Base-by-base conservation (phyloP, 2,113 vertebrate genomes). In the Morone chrysops region DNA sequence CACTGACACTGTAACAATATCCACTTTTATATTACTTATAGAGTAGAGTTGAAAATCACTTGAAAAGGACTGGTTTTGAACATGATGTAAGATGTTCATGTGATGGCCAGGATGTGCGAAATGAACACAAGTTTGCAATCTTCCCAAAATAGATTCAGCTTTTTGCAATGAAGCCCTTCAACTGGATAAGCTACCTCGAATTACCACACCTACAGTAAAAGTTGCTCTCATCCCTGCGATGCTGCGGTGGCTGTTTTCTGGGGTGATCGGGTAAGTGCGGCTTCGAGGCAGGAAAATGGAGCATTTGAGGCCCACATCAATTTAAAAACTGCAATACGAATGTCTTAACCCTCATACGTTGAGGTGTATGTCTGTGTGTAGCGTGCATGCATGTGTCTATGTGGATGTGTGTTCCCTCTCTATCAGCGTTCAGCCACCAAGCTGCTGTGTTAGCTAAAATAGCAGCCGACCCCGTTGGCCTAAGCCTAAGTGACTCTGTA, bases 381-480 rank as follows among this genome's bases (percentile, higher is more conserved):
- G 56, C 16, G 61, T 70, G 31, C 8, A 4, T 53, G 69, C 7
- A 13, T 50, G 69, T 71, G 59, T 31, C 0, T 70, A 8, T 74
- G 56, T 62, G 67, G 12, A 31, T 68, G 74, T 74, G 82, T 62
- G 57, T 4, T 20, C 25, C 20, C 45, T 60, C 66, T 78, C 75
- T 72, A 74, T 82, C 62, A 68, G 65, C 62, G 78, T 65, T 59
- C 62, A 78, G 50, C 86, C 60, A 77, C 53, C 53, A 69, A 83
- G 67, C 68, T 92, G 90, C 92, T 90, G 87, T 31, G 89, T 87
- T 77, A 16, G 89, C 92, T 75, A 61, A 88, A 91, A 90, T 63
- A 82, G 76, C 82, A 65, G 81, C 61, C 56, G 76, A 89, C 89
- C 84, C 63, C 22, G 9, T 69, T 80, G 87, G 80, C 88, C 86